Evolutionary conservation across 2,113 vertebrate species (phyloP).

Genomic region (Sapajus apella): DNA sequence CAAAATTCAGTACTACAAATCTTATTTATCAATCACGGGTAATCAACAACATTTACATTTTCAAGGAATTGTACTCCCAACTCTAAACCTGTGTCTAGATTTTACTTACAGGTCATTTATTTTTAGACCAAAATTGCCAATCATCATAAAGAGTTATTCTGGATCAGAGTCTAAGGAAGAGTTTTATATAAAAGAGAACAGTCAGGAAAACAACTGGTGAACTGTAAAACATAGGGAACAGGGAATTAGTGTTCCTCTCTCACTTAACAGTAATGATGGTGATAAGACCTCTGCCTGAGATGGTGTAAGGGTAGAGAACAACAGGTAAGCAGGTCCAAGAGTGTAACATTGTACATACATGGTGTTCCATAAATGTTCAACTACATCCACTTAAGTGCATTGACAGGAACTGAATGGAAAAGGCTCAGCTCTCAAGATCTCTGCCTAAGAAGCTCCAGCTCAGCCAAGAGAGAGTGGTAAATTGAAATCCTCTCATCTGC

Average conservation of each 20-base stretch:
- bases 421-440: background rate
- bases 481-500: too few relatives aligned
- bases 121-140: background rate
- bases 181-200: background rate
- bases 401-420: too few relatives aligned
- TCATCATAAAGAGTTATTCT: background rate
- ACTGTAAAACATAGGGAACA: fast-evolving
- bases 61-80: background rate
- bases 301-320: background rate
- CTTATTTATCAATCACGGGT: background rate
- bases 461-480: background rate
- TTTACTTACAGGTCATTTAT: background rate
- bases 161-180: background rate
- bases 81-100: background rate
- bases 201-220: background rate
- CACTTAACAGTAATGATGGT: fast-evolving
- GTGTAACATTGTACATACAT: fast-evolving
- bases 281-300: background rate
- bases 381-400: fast-evolving
- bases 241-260: background rate
- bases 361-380: fast-evolving
- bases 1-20: background rate
- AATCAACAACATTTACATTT: background rate
- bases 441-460: fast-evolving
- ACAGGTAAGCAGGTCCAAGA: fast-evolving